Percentiles rank a stretch among this genome's conserved stretches.
These are phyloP conservation scores for Euwallacea fornicatus DNA, from an alignment of 1,140 invertebrate species.

Conservation along the genomic window DNA sequence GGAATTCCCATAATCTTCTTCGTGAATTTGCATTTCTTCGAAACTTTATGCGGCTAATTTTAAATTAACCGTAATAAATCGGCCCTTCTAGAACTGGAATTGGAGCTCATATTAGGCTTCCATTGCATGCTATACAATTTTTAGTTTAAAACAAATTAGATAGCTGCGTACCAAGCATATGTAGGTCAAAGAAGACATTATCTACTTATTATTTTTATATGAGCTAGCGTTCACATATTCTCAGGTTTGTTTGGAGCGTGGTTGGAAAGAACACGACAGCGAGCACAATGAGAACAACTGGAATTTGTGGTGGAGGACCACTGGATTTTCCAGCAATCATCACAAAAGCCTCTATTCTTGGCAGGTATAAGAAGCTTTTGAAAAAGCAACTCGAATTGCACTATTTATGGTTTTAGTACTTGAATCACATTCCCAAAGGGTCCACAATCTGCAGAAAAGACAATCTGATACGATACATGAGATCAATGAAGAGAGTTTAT, in stretches of 20 bases:
- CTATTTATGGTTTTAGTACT: conserved; percentile 60
- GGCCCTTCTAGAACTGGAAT: no score
- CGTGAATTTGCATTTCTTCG: no score
- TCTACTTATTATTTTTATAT: no score
- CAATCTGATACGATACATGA: conserved; percentile 72
- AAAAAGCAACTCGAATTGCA: conserved; percentile 8
- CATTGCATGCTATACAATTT: no score
- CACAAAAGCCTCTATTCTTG: conserved; percentile 70
- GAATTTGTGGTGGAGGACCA: conserved; percentile 84
- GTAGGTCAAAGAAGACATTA: no score
- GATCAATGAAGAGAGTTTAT: conserved; percentile 79
- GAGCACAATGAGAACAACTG: conserved; percentile 64
- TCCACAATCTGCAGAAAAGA: conserved; percentile 82
- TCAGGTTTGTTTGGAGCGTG: conserved; percentile 76
- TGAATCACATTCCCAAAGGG: conserved; percentile 83
- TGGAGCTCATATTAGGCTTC: no score
- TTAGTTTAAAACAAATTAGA: no score
- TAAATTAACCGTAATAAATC: no score
- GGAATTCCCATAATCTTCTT: no score
- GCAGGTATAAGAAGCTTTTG: conserved; percentile 61
- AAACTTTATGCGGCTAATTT: no score
- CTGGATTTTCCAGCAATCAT: conserved; percentile 68
- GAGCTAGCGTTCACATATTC: background rate
- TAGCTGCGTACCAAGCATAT: no score
- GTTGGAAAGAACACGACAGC: conserved; percentile 74